Base-by-base conservation (phyloP, 2,888 invertebrate species). In the Parascotia fuliginaria region DNA sequence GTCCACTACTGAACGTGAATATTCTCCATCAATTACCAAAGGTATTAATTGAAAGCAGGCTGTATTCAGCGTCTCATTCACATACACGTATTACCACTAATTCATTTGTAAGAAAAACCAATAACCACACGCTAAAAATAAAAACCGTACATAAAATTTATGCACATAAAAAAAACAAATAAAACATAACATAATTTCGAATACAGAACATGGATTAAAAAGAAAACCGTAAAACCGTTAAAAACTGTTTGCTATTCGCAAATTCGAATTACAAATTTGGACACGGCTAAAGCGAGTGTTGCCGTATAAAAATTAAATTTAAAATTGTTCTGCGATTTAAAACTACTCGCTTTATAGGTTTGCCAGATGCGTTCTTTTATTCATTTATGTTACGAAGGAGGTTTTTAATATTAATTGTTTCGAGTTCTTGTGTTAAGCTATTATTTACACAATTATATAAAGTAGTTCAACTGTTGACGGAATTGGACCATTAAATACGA, bases 181-280 rank as follows among this genome's bases (percentile, higher is more conserved):
- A 55, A 42, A 43, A 48, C 45, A 38, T 40, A 33, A 39, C 42
- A 29, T 22, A 42, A 65, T 53, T 63, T 68, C 39, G 53, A 62
- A 56, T 40, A 64, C 48, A 56, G 55, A 64, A 66, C 62, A 65
- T 32, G 48, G 42, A 55, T 57, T 60, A 57, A 64, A 65, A 61
- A 57, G 54, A 61, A 67, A 56, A 61, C 44, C 31, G 29, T 40
- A 45, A 48, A 56, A 43, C 56, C 54, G 50, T 62, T 68, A 54
- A 60, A 66, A 68, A 62, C 64, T 60, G 66, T 72, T 72, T 68
- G 70, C 57, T 49, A 66, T 60, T 68, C 68, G 52, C 53, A 55
- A 65, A 70, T 70, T 72, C 72, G 67, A 72, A 72, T 72, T 69
- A 70, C 72, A 72, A 70, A 72, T 73, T 73, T 62, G 61, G 64